Conservation (phyloP, 2,797 vertebrate species). For the Leptodactylus fallax region DNA sequence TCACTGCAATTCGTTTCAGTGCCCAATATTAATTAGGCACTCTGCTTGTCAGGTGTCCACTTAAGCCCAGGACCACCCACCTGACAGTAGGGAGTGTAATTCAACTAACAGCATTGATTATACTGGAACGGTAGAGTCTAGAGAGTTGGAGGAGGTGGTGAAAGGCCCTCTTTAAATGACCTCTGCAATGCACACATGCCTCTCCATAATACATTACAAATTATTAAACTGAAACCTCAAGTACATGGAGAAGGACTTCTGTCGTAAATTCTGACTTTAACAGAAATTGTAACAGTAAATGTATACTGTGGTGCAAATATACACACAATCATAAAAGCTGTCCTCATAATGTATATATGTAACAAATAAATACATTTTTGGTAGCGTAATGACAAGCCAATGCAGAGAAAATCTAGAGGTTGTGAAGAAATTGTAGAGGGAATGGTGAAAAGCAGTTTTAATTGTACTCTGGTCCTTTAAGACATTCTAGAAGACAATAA, state of each 20-base stretch:
- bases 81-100: no score
- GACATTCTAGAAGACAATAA: background rate
- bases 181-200: background rate
- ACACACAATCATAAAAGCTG: background rate
- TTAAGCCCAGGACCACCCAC: no score
- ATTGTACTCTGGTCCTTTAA: constrained; percentile 10
- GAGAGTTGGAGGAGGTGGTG: no score
- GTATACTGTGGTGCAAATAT: background rate
- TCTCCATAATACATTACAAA: background rate
- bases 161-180: background rate
- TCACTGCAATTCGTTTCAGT: no score
- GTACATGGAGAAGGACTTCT: background rate
- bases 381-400: background rate
- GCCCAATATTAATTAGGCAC: no score
- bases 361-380: background rate
- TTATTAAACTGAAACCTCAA: background rate
- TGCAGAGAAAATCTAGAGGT: background rate
- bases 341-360: background rate
- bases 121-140: no score
- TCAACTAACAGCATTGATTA: no score
- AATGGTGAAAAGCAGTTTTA: background rate
- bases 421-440: background rate
- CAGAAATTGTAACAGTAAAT: background rate
- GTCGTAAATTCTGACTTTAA: background rate
- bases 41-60: no score